Evolutionary conservation across 2,797 vertebrate species (phyloP).

Genomic region (Sebastes wilsoni): DNA sequence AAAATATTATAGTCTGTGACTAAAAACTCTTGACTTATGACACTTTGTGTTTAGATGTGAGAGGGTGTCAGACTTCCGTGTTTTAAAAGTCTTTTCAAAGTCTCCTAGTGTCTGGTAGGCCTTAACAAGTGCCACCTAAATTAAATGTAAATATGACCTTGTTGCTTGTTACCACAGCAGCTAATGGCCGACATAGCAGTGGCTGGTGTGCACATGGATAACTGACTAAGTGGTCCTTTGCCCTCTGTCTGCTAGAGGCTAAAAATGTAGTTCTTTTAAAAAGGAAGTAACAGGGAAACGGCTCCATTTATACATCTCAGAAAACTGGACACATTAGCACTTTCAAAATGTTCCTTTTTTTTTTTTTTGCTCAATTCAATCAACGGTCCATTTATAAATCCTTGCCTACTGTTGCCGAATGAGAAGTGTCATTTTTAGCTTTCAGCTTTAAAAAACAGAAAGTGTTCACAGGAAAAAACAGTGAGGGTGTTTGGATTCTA

Average conservation of each 20-base stretch:
- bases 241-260: slow-evolving; percentile 5
- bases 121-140: neutral
- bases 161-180: slow-evolving; percentile 12
- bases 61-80: too few relatives aligned
- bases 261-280: slow-evolving; percentile 1
- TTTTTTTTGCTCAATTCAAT: neutral
- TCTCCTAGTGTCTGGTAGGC: too few relatives aligned
- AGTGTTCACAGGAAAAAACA: slow-evolving; percentile 13
- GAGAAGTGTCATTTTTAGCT: neutral
- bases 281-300: neutral
- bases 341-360: neutral
- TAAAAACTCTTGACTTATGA: too few relatives aligned
- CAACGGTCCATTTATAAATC: slow-evolving; percentile 20
- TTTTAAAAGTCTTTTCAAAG: too few relatives aligned
- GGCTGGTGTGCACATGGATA: slow-evolving; percentile 5
- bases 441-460: slow-evolving; percentile 9
- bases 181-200: slow-evolving; percentile 30
- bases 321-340: slow-evolving; percentile 23
- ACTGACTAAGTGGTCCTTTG: slow-evolving; percentile 31
- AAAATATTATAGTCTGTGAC: too few relatives aligned
- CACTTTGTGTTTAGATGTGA: too few relatives aligned
- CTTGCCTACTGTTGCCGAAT: neutral
- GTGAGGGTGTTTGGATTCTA: slow-evolving; percentile 16
- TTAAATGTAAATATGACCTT: slow-evolving; percentile 15
- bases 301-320: slow-evolving; percentile 16